Conservation (phyloP, 30 jellyfish, hydroid and myxozoan genomes). For the Pelagia noctiluca region DNA sequence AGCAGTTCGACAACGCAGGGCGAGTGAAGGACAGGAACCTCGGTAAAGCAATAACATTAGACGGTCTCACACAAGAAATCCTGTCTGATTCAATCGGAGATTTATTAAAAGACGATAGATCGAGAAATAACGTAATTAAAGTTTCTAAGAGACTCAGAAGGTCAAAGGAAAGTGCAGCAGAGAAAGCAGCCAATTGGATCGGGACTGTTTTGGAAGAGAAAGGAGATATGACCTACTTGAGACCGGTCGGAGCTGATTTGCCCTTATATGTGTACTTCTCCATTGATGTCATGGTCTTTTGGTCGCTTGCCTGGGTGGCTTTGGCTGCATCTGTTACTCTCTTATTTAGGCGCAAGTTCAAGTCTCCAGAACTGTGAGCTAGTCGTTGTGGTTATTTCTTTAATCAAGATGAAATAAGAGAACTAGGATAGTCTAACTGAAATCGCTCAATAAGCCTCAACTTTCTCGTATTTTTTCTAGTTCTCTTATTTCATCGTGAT, state of each 20-base stretch:
- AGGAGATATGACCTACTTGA: slow-evolving; percentile 37
- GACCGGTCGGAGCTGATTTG: slow-evolving; percentile 30
- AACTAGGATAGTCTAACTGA: no score
- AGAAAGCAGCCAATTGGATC: slow-evolving; percentile 48
- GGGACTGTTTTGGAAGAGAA: slow-evolving; percentile 26
- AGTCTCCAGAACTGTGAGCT: no score
- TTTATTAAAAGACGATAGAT: neutral
- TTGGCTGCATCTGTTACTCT: neutral
- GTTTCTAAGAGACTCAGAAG: slow-evolving; percentile 44
- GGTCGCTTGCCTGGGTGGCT: slow-evolving; percentile 9
- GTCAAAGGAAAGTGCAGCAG: slow-evolving; percentile 25
- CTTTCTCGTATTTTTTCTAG: no score
- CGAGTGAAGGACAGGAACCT: slow-evolving; percentile 37
- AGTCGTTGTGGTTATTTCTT: no score
- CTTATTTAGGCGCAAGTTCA: no score
- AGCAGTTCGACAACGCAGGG: slow-evolving; percentile 63
- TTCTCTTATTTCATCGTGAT: no score
- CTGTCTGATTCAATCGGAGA: neutral
- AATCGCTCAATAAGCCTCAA: no score
- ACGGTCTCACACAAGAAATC: neutral
- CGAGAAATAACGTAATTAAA: neutral
- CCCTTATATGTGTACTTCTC: neutral
- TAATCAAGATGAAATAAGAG: no score
- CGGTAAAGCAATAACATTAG: slow-evolving; percentile 16
- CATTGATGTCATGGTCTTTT: slow-evolving; percentile 25